phyloP scores from a whole-genome alignment of 2,888 invertebrate species.

The Geotrupes spiniger region DNA sequence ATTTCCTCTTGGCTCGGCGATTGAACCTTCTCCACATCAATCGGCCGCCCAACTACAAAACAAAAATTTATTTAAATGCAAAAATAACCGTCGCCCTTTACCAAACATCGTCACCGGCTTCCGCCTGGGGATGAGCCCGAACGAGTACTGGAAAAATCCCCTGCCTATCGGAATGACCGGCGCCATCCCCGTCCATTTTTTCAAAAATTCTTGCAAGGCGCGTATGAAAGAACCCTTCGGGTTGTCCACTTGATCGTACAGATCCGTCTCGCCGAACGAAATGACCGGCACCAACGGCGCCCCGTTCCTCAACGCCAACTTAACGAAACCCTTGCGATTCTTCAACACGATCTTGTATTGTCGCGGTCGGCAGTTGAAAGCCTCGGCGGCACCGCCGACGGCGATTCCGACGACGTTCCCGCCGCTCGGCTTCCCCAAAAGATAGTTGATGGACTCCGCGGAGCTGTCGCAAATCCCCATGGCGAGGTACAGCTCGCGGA shows the following conservation, averaged over 20 bases:
- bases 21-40: constrained; percentile 67
- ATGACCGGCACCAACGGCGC: constrained; percentile 83
- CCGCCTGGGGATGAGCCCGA: constrained; percentile 74
- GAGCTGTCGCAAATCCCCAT: constrained; percentile 60
- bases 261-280: constrained; percentile 86
- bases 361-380: constrained; percentile 77
- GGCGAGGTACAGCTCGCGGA: constrained; percentile 63
- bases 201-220: constrained; percentile 66
- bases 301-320: constrained; percentile 53
- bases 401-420: constrained; percentile 71
- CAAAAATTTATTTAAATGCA: too few species aligned
- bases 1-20: constrained; percentile 76
- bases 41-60: constrained; percentile 89
- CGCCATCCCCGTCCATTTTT: constrained; percentile 67
- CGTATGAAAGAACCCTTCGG: constrained; percentile 68
- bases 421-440: constrained; percentile 54
- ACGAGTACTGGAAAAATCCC: constrained; percentile 51
- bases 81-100: not conserved
- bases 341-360: constrained; percentile 69
- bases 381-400: constrained; percentile 88
- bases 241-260: constrained; percentile 73
- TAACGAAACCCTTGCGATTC: constrained; percentile 63
- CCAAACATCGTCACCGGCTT: not conserved
- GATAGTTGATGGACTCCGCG: constrained; percentile 62
- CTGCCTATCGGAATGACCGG: constrained; percentile 76